phyloP scores from a whole-genome alignment of 2,888 invertebrate genomes.

The Periphyllus acericola region DNA sequence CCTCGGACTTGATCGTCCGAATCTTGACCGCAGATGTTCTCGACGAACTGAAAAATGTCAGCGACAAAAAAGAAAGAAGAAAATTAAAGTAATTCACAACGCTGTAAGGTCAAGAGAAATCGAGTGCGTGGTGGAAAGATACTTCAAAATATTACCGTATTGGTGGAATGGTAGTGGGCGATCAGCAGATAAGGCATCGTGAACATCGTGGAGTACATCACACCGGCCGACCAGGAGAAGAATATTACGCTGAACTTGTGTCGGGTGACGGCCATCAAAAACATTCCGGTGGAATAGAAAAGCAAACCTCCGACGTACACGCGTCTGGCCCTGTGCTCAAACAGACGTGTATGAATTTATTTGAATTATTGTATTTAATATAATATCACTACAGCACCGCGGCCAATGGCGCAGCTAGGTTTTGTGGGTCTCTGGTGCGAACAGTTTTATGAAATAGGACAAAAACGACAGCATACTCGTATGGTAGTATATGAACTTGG shows the following conservation, averaged over 20 bases:
- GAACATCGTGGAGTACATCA: constrained; percentile 97
- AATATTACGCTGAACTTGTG: constrained; percentile 83
- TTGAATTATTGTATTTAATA: too few relatives aligned
- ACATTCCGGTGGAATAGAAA: constrained; percentile 89
- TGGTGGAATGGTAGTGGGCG: constrained; percentile 93
- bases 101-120: not conserved
- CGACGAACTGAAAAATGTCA: constrained; percentile 73
- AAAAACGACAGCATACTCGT: too few relatives aligned
- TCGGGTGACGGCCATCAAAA: constrained; percentile 82
- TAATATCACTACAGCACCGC: too few relatives aligned
- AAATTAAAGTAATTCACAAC: not conserved
- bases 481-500: too few relatives aligned
- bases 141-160: constrained; percentile 72
- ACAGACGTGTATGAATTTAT: constrained; percentile 64
- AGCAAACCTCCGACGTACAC: constrained; percentile 91
- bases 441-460: too few relatives aligned
- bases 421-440: too few relatives aligned
- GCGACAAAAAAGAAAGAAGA: constrained; percentile 20
- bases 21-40: constrained; percentile 71
- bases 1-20: constrained; percentile 79
- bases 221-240: constrained; percentile 93
- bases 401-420: too few relatives aligned
- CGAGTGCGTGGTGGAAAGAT: not conserved
- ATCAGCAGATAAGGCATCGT: constrained; percentile 96
- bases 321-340: constrained; percentile 77